These are phyloP conservation scores for Rhinolophus sinicus DNA, from an alignment of 2,113 vertebrate genomes.

Conservation along the genomic window DNA sequence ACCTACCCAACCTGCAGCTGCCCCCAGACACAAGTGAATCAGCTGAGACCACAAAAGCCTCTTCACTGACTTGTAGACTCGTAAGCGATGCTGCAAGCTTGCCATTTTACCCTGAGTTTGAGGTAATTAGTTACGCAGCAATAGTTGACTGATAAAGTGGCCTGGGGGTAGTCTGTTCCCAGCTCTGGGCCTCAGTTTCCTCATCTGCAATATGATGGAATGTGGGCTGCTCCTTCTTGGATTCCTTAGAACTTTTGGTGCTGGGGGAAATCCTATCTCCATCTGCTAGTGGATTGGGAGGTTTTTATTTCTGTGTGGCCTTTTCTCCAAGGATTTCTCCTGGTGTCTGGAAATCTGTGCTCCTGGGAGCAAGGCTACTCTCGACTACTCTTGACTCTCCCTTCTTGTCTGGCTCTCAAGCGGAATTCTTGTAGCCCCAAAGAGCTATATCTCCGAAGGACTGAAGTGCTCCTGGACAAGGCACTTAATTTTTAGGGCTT, in stretches of 20 bases:
- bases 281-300: not conserved
- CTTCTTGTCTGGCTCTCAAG: not conserved
- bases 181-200: not conserved
- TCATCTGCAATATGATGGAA: not conserved
- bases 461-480: constrained; percentile 19
- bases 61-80: not conserved
- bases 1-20: accelerated
- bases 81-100: too few relatives aligned
- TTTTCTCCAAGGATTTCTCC: not conserved
- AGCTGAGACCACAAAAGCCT: not conserved
- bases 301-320: not conserved
- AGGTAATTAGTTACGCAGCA: not conserved
- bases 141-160: not conserved
- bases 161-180: not conserved
- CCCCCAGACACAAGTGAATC: not conserved
- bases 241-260: not conserved
- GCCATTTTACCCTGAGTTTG: not conserved
- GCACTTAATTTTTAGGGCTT: constrained; percentile 61
- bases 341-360: not conserved
- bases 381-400: not conserved
- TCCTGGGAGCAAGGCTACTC: not conserved
- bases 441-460: not conserved
- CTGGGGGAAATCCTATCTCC: not conserved
- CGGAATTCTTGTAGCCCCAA: not conserved
- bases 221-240: not conserved